phyloP scores from a whole-genome alignment of 1,140 invertebrate species.

The Dryas iulia region DNA sequence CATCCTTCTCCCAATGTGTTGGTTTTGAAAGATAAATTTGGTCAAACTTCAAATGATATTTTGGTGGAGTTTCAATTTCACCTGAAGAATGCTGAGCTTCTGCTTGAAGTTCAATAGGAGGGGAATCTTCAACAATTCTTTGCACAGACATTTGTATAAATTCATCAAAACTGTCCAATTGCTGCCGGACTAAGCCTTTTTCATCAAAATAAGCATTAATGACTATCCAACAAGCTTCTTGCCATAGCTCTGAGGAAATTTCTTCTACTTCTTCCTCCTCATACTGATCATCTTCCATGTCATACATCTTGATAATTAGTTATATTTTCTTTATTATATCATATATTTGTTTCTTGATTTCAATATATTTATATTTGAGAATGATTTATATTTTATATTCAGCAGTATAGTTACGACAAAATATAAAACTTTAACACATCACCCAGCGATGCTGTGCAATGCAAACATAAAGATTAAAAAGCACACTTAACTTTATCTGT shows the following conservation, averaged over 20 bases:
- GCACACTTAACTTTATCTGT: too few relatives aligned
- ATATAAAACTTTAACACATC: not conserved
- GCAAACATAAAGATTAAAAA: not conserved
- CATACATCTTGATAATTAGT: constrained; percentile 60
- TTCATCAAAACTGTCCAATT: constrained; percentile 99
- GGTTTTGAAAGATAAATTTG: constrained; percentile 99
- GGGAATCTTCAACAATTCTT: constrained; percentile 98
- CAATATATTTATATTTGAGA: not conserved
- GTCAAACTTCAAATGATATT: constrained; percentile 97
- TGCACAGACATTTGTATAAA: constrained; percentile 99
- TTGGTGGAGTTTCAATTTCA: constrained; percentile 94
- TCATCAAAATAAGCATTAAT: constrained; percentile 99
- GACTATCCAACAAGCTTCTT: constrained; percentile 99
- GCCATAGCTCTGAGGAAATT: constrained; percentile 97
- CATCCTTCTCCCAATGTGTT: constrained; percentile 99
- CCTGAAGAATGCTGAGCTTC: constrained; percentile 97
- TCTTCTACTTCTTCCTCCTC: constrained; percentile 92
- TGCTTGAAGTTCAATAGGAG: constrained; percentile 97
- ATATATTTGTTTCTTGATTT: not conserved
- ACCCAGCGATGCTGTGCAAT: not conserved
- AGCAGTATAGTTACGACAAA: not conserved
- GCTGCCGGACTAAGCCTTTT: constrained; percentile 98
- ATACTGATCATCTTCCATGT: constrained; percentile 83
- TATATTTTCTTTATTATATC: not conserved
- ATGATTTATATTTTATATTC: not conserved